These are phyloP conservation scores for Crocodylus rhombifer DNA, from an alignment of 2,797 vertebrate genomes.

Conservation along the genomic window DNA sequence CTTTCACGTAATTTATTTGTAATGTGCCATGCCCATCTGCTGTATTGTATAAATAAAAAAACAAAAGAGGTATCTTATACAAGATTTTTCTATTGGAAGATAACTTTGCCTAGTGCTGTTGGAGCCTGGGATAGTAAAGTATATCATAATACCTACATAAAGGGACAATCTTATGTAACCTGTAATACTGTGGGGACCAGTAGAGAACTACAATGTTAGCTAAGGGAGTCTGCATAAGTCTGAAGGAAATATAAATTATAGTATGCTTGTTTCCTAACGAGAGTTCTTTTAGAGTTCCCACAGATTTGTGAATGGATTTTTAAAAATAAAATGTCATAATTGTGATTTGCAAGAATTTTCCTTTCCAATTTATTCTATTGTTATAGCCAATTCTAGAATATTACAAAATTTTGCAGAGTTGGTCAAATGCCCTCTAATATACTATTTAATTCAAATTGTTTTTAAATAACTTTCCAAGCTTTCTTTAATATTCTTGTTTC, in stretches of 20 bases:
- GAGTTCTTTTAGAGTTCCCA: background rate
- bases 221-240: background rate
- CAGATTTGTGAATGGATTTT: slow-evolving; percentile 29
- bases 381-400: background rate
- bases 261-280: background rate
- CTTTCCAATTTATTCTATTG: slow-evolving; percentile 37
- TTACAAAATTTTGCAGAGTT: slow-evolving; percentile 18
- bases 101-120: background rate
- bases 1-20: background rate
- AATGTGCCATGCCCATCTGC: background rate
- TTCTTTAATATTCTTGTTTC: slow-evolving; percentile 54
- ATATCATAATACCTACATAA: background rate
- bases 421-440: slow-evolving; percentile 44
- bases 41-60: background rate
- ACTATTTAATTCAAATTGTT: slow-evolving; percentile 60
- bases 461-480: slow-evolving; percentile 56
- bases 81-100: background rate
- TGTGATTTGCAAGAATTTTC: slow-evolving; percentile 57
- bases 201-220: rapidly evolving
- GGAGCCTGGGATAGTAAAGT: background rate
- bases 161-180: background rate
- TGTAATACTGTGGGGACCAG: background rate
- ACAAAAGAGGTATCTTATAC: background rate
- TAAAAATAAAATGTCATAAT: slow-evolving; percentile 26
- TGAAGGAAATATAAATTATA: background rate